A percentile compares a stretch with the other conserved stretches of the same genome.
phyloP scores from a whole-genome alignment of 1,140 invertebrate genomes.

The Plutomurus gul region DNA sequence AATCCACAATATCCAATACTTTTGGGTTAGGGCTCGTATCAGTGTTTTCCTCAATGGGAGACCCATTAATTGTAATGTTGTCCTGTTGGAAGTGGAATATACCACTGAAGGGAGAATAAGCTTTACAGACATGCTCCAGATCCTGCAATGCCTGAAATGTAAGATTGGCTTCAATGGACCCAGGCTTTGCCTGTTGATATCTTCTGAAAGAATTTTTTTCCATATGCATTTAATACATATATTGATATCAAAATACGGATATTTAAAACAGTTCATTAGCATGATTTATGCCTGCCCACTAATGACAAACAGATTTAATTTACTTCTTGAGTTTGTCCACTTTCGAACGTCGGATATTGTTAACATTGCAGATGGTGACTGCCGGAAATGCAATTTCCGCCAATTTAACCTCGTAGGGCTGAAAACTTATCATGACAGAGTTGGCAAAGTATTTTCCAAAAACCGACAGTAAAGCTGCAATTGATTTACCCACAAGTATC shows the following conservation, averaged over 20 bases:
- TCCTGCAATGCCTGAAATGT: background rate
- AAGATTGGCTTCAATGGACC: background rate
- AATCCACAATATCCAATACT: no score
- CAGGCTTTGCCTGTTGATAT: background rate
- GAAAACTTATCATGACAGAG: constrained; percentile 47
- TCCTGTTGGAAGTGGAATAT: background rate
- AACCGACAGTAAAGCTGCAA: constrained; percentile 58
- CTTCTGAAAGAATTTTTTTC: background rate
- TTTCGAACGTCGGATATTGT: constrained; percentile 12
- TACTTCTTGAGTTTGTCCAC: background rate
- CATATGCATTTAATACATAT: background rate
- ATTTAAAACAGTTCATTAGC: no score
- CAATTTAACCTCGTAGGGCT: constrained; percentile 19
- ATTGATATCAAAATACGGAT: background rate
- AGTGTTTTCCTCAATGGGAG: no score
- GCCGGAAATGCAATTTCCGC: constrained; percentile 52
- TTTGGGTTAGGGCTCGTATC: no score
- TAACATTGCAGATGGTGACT: constrained; percentile 53
- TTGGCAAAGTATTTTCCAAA: constrained; percentile 18
- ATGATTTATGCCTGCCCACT: no score
- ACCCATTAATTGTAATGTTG: no score
- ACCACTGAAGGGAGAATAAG: background rate
- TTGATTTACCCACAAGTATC: constrained; percentile 59
- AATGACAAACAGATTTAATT: background rate
- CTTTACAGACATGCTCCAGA: background rate